Conservation (phyloP, 2,113 vertebrate genomes). For the Orthonyx spaldingii region DNA sequence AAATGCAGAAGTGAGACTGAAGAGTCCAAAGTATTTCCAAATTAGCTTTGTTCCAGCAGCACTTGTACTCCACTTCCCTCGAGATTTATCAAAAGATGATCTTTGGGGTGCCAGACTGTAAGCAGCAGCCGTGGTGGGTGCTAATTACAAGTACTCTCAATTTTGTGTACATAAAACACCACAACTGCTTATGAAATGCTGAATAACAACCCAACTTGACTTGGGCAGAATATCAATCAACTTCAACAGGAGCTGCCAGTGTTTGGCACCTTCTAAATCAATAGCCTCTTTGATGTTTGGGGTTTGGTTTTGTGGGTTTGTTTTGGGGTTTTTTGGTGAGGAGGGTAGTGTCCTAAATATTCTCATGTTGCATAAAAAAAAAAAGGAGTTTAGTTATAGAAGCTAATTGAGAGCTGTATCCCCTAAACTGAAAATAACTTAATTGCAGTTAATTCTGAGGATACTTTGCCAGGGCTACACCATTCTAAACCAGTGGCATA, state of each 20-base stretch:
- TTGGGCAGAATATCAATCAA: constrained; percentile 26
- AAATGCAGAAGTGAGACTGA: constrained; percentile 44
- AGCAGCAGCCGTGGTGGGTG: not conserved
- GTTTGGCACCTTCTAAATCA: not conserved
- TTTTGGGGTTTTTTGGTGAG: not conserved
- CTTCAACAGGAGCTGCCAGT: not conserved
- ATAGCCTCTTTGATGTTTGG: not conserved
- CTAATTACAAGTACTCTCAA: constrained; percentile 13
- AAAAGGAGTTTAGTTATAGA: not conserved
- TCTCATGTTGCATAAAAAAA: not conserved
- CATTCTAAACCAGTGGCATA: not conserved
- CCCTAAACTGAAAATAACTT: not conserved
- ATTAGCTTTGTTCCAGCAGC: constrained; percentile 2
- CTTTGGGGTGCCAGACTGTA: constrained; percentile 35
- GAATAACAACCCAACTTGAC: not conserved
- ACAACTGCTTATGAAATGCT: constrained; percentile 7
- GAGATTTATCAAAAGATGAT: constrained; percentile 13
- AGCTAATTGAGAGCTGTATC: not conserved
- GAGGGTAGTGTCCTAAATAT: not conserved
- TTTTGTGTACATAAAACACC: constrained; percentile 44
- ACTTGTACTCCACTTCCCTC: not conserved
- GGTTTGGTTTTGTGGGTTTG: not conserved
- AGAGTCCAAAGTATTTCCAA: constrained; percentile 28
- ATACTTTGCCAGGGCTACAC: not conserved
- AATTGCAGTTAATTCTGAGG: not conserved